These are phyloP conservation scores for Laticauda laticaudata DNA, from an alignment of 2,113 vertebrate genomes.

Conservation along the genomic window DNA sequence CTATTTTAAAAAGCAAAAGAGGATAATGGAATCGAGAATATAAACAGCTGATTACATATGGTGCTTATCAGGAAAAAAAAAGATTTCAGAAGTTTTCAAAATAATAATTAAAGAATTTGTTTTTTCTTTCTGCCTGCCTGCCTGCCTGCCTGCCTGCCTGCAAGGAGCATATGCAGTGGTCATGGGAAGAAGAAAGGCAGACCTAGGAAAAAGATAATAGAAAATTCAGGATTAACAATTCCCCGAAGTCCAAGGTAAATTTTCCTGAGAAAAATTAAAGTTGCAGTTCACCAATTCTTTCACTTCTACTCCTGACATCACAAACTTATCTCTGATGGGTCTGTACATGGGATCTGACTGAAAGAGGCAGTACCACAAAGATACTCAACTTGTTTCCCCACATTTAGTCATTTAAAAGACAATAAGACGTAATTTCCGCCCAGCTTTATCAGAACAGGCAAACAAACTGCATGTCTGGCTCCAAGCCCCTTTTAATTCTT, in stretches of 20 bases:
- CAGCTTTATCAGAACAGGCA: not conserved
- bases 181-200: conserved; percentile 78
- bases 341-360: not conserved
- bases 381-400: not conserved
- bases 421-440: not conserved
- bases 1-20: not conserved
- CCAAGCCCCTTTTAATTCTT: not conserved
- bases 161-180: conserved; percentile 93
- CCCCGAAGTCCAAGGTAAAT: conserved; percentile 78
- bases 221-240: conserved; percentile 80
- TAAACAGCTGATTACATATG: conserved; percentile 34
- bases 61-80: not conserved
- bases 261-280: not conserved
- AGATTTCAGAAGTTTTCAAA: not conserved
- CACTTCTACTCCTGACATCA: conserved; percentile 16
- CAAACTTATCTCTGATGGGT: not conserved
- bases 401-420: not conserved
- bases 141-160: too few species aligned
- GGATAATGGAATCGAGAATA: conserved; percentile 11
- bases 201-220: conserved; percentile 74
- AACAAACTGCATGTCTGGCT: not conserved
- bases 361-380: not conserved
- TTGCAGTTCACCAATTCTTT: not conserved
- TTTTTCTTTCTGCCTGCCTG: conserved; percentile 32
- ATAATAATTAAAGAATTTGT: conserved; percentile 15